Base-by-base conservation (phyloP, 2,113 vertebrate genomes). In the Ptychochromis oligacanthus region DNA sequence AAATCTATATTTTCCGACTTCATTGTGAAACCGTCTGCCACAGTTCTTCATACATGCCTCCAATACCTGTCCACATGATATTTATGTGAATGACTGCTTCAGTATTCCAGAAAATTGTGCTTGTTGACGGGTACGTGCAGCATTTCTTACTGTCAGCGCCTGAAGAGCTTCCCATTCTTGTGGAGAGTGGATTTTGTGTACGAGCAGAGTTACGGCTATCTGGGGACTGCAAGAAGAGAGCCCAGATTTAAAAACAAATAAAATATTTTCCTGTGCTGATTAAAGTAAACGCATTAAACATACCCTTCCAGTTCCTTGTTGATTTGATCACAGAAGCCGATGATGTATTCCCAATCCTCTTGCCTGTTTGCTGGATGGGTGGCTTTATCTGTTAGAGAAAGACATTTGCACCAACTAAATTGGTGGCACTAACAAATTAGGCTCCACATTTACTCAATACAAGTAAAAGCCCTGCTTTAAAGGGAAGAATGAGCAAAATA, bases 11-110 rank as follows among this genome's bases (percentile, higher is more conserved):
- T 99, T 99, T 7, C 97, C 97, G 1, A 99, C 97, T 96, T 99
- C 98, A 3, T 96, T 97, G 89, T 99, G 98, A 95, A 99, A 97
- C 84, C 98, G 96, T 90, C 96, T 95, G 65, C 98, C 98, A 17
- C 98, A 99, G 81, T 99, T 99, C 95, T 99, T 99, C 98, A 99
- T 99, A 56, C 97, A 98, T 0, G 98, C 98, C 93, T 99, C 98
- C 84, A 99, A 91, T 14, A 99, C 98, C 98, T 99, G 93, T 3
- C 79, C 77, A 81, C 15, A 79, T 76, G 60, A 49, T 2, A 18
- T 46, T 65, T 31, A 17, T 57, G 49, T 64, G 26, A 74, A 52
- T 24, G 3, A 49, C 8, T 54, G 62, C 20, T 61, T 40, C 5
- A 24, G 58, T n/a, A 8, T 46, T 1, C 57, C 0, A n/a, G 15